These are phyloP conservation scores for Mythimna impura DNA, from an alignment of 2,888 invertebrate species.

Conservation along the genomic window DNA sequence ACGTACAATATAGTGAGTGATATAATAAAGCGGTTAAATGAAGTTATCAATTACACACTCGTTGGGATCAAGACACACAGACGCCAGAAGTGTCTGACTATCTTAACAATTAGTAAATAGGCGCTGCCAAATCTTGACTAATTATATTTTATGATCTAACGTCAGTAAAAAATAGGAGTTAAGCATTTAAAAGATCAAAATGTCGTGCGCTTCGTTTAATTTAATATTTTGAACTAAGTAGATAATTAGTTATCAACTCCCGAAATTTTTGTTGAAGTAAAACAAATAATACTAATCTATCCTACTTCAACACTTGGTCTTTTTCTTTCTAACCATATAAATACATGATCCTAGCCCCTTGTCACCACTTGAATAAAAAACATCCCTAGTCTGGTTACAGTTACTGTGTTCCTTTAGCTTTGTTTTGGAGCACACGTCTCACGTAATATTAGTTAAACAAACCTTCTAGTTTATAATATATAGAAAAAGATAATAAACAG, in stretches of 20 bases:
- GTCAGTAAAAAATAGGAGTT: background rate
- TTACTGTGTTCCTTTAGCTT: too few species aligned
- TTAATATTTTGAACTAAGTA: background rate
- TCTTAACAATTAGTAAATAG: slow-evolving; percentile 21
- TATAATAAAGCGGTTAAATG: background rate
- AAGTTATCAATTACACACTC: slow-evolving; percentile 1
- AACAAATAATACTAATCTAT: too few species aligned
- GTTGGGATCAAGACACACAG: background rate
- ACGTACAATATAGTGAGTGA: background rate
- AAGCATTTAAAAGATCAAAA: slow-evolving; percentile 1
- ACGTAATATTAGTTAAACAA: too few species aligned
- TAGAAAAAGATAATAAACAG: too few species aligned
- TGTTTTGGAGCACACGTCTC: too few species aligned
- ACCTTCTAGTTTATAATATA: too few species aligned
- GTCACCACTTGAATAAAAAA: too few species aligned
- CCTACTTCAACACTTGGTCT: too few species aligned
- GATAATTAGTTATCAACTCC: background rate
- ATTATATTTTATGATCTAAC: slow-evolving; percentile 10
- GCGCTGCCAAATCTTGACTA: background rate
- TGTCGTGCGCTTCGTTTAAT: background rate
- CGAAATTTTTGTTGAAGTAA: too few species aligned
- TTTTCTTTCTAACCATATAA: too few species aligned
- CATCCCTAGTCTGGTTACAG: too few species aligned
- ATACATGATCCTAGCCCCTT: too few species aligned
- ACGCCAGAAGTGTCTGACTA: background rate